phyloP scores from a whole-genome alignment of 1,140 invertebrate genomes.

The Yoshiicerus persimilis region DNA sequence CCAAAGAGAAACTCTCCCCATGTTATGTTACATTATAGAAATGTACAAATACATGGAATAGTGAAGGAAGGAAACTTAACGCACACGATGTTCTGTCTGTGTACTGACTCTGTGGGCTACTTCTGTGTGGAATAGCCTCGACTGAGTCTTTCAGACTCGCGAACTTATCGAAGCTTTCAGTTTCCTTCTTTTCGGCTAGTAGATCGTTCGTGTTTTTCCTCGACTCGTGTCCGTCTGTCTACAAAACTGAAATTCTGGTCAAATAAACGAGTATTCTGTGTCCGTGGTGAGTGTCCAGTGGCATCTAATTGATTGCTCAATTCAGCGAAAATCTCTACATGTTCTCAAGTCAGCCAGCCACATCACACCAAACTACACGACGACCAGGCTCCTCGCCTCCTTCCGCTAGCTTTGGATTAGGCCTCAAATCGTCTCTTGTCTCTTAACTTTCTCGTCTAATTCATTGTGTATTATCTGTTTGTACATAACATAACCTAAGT shows the following conservation, averaged over 20 bases:
- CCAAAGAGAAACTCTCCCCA: background rate
- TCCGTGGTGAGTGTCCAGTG: background rate
- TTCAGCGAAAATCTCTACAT: conserved; percentile 12
- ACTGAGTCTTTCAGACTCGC: conserved; percentile 15
- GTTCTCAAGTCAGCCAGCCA: background rate
- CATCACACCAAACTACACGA: background rate
- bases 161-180: conserved; percentile 34
- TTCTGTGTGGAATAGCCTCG: conserved; percentile 28
- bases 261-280: conserved; percentile 11
- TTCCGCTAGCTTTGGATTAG: too few species aligned
- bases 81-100: conserved; percentile 13
- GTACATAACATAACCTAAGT: background rate
- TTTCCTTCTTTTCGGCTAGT: conserved; percentile 35
- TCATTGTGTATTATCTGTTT: conserved; percentile 2
- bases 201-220: conserved; percentile 38
- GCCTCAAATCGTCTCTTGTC: background rate
- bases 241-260: conserved; percentile 5
- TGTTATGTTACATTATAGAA: background rate
- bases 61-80: conserved; percentile 30
- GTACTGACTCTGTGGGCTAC: conserved; percentile 8
- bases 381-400: background rate
- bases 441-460: background rate
- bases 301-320: conserved; percentile 19
- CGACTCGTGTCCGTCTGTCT: conserved; percentile 12
- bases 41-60: background rate